Percentiles rank a stretch among this genome's conserved stretches.
Evolutionary conservation across 2,888 invertebrate species (phyloP).

Genomic region (Caenorhabditis angaria): DNA sequence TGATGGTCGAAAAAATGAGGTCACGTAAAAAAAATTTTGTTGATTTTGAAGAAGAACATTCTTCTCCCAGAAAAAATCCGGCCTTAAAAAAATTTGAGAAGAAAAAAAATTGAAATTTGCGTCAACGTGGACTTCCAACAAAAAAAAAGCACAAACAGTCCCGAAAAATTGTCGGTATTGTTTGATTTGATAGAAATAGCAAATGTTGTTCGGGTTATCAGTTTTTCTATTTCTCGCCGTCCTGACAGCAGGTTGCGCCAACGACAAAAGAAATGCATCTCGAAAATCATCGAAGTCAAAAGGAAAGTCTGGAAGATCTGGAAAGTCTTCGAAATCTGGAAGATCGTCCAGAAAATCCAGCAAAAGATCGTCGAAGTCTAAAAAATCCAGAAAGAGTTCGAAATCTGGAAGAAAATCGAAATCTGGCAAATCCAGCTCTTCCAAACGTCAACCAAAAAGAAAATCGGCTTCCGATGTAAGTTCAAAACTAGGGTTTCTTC

Average conservation of each 20-base stretch:
- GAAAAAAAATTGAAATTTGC: no score
- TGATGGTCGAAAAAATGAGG: background rate
- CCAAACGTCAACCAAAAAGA: background rate
- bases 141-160: background rate
- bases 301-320: conserved; percentile 13
- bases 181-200: background rate
- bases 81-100: no score
- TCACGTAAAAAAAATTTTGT: no score
- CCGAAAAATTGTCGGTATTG: background rate
- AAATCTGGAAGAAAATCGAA: background rate
- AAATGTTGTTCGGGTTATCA: conserved; percentile 2
- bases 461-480: conserved; percentile 4
- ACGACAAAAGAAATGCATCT: background rate
- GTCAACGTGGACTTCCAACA: background rate
- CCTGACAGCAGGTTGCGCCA: conserved; percentile 6
- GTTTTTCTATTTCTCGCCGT: background rate
- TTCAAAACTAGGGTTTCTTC: background rate
- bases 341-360: no score
- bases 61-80: no score
- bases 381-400: conserved; percentile 8
- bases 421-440: conserved; percentile 5
- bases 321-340: conserved; percentile 19
- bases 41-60: no score
- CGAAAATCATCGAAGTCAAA: conserved; percentile 3
- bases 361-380: conserved; percentile 4